phyloP scores from a whole-genome alignment of 1,140 invertebrate species.

The Drosophila ogumai region DNA sequence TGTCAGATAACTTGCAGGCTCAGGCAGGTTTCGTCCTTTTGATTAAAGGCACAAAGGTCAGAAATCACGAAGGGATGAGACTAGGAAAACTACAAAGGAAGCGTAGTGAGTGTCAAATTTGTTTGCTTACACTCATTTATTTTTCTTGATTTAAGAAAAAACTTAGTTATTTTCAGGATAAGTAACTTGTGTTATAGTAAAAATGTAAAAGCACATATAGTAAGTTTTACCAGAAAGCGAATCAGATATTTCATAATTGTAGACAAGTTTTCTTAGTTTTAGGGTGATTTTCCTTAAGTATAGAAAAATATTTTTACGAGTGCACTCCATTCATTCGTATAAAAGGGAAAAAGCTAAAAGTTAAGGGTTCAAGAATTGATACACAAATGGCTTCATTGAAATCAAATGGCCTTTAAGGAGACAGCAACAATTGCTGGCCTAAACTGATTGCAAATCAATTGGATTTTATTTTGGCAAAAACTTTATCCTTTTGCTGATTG shows the following conservation, averaged over 20 bases:
- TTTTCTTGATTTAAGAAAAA: no score
- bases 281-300: no score
- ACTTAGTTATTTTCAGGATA: no score
- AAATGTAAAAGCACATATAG: no score
- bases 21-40: conserved; percentile 63
- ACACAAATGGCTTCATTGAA: conserved; percentile 21
- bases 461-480: conserved; percentile 8
- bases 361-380: conserved; percentile 15
- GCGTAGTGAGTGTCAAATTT: conserved; percentile 44
- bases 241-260: no score
- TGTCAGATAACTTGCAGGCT: conserved; percentile 62
- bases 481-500: conserved; percentile 8
- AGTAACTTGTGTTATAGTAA: no score
- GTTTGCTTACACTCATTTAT: conserved; percentile 3
- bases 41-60: conserved; percentile 47
- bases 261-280: no score
- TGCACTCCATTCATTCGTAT: background rate
- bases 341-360: background rate
- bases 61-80: conserved; percentile 7
- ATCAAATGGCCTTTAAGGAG: conserved; percentile 9
- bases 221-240: no score
- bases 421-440: background rate
- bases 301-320: no score
- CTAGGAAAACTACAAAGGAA: conserved; percentile 17
- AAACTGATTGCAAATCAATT: conserved; percentile 15